Evolutionary conservation across 2,113 vertebrate genomes (phyloP), one percentile per base, ranked within the genome.

Genomic region (Centropus bengalensis): DNA sequence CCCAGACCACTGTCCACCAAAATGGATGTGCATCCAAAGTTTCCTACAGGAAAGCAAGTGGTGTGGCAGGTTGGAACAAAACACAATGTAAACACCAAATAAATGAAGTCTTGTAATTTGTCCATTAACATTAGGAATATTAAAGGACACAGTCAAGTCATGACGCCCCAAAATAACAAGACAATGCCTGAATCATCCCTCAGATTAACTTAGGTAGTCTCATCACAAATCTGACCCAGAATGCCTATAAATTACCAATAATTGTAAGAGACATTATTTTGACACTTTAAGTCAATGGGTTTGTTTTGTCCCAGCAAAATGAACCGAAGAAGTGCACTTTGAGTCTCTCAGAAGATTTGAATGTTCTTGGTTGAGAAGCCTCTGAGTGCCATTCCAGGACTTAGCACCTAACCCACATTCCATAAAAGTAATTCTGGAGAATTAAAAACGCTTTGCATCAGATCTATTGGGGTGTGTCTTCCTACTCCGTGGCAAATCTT

Each of bases 381-480:
- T 92, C 81, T 89, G 93, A 95, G 95, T 52, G 38, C 40, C 64
- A 77, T 81, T 88, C 77, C 55, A 88, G 64, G 82, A 90, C 83
- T 93, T 81, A 78, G 47, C 52, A 89, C 27, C 74, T 91, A 89
- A 89, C 80, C 63, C 49, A 81, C 82, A 81, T 94, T 88, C 82
- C 94, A 94, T 78, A 59, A 92, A 90, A 94, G 83, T 70, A 86
- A 70, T 82, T 91, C 82, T 22, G 75, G 47, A 49, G 28, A 80
- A 77, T 86, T 91, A 86, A 96, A 74, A 22, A 78, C 71, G 44
- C 69, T 86, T 92, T 89, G 49, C 83, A 96, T 86, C 68, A 95
- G 82, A 70, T 60, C 88, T 68, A 5, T 54, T 59, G 73, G 85
- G 71, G 89, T 42, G 93, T 88, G 89, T 63, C 82, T 63, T 76